Evolutionary conservation across 2,888 invertebrate genomes (phyloP).

Genomic region (Dryadula phaetusa): DNA sequence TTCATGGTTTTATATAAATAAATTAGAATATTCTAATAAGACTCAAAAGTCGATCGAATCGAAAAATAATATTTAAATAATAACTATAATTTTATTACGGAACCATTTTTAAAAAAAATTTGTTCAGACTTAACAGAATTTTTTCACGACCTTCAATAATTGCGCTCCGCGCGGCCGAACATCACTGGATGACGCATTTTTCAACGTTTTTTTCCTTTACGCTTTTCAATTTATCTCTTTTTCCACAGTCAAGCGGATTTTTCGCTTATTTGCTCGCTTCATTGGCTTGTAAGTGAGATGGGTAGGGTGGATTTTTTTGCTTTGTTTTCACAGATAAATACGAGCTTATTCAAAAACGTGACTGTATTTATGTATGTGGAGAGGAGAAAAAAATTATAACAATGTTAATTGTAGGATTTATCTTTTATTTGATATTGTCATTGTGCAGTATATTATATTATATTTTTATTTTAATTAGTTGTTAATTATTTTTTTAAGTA

Average conservation of each 20-base stretch:
- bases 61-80: neutral
- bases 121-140: slow-evolving; percentile 49
- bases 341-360: slow-evolving; percentile 42
- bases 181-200: slow-evolving; percentile 71
- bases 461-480: too few relatives aligned
- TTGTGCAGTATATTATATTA: too few relatives aligned
- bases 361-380: neutral
- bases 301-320: slow-evolving; percentile 62
- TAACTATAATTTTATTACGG: slow-evolving; percentile 48
- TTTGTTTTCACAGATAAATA: slow-evolving; percentile 58
- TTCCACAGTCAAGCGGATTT: slow-evolving; percentile 78
- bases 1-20: too few relatives aligned
- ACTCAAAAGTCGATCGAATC: neutral
- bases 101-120: slow-evolving; percentile 48
- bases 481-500: neutral
- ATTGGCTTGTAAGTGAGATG: slow-evolving; percentile 83
- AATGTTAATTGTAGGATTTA: neutral
- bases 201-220: slow-evolving; percentile 55
- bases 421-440: too few relatives aligned
- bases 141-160: slow-evolving; percentile 75
- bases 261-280: slow-evolving; percentile 83
- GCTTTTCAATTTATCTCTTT: slow-evolving; percentile 77
- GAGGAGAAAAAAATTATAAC: neutral
- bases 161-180: slow-evolving; percentile 70
- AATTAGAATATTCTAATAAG: neutral